Evolutionary conservation across 2,797 vertebrate genomes (phyloP).

Genomic region (Gymnocypris eckloni): DNA sequence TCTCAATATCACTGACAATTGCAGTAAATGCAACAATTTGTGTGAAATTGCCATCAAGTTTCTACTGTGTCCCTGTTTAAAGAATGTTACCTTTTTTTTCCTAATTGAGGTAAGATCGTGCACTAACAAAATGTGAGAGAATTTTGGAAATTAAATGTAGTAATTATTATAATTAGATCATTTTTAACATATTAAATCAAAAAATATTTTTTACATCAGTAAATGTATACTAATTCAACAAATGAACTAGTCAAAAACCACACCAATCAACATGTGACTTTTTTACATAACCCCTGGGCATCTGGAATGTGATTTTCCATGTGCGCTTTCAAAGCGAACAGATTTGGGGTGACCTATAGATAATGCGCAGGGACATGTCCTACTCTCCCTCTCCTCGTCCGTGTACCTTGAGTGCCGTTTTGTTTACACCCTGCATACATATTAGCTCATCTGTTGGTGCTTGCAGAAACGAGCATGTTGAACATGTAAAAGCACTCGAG

Average conservation of each 20-base stretch:
- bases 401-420: conserved; percentile 66
- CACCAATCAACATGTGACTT: not conserved
- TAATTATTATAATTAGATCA: not conserved
- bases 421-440: conserved; percentile 73
- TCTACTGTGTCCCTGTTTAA: too few relatives aligned
- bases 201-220: not conserved
- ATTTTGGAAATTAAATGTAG: not conserved
- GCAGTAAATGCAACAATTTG: not conserved
- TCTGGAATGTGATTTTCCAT: not conserved
- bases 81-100: too few relatives aligned
- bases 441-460: conserved; percentile 76
- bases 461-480: conserved; percentile 69
- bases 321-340: not conserved
- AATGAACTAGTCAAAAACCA: too few relatives aligned
- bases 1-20: not conserved
- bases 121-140: not conserved
- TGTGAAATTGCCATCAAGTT: too few relatives aligned
- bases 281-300: not conserved
- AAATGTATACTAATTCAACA: too few relatives aligned
- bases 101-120: not conserved
- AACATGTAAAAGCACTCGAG: conserved; percentile 76
- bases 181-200: not conserved
- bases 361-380: not conserved
- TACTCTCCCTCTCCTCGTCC: not conserved
- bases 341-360: not conserved